Percentiles rank a stretch among this genome's conserved stretches.
Conservation (phyloP, 2,797 vertebrate species). For the Choloepus didactylus region DNA sequence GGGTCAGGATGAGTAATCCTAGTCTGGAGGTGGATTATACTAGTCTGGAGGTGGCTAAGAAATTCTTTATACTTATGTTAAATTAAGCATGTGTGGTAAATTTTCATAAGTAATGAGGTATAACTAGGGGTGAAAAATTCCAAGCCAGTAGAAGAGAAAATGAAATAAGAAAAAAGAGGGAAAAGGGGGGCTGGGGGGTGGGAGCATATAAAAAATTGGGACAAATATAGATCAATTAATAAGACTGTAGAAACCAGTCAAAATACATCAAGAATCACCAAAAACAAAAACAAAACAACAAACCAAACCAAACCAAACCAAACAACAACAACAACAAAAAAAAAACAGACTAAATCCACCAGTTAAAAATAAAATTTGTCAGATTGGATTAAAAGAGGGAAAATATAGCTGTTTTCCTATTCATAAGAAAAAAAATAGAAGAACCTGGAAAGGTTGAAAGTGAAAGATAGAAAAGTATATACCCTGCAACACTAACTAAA, state of each 20-base stretch:
- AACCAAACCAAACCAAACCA: too few species aligned
- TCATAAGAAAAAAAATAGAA: not conserved
- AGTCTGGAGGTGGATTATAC: not conserved
- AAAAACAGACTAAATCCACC: not conserved
- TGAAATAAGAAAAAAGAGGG: not conserved
- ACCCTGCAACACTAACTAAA: not conserved
- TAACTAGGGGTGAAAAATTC: not conserved
- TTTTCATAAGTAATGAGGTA: not conserved
- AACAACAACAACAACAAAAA: too few species aligned
- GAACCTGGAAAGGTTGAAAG: not conserved
- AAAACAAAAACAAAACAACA: too few species aligned
- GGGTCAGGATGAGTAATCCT: not conserved
- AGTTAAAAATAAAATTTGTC: not conserved
- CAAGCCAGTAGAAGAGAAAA: not conserved
- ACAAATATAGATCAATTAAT: not conserved
- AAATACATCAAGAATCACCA: not conserved
- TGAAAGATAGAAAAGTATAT: not conserved
- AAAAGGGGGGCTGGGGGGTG: not conserved
- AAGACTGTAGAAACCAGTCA: not conserved
- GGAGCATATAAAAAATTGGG: not conserved
- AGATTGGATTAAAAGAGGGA: not conserved
- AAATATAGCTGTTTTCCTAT: not conserved
- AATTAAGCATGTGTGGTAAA: not conserved
- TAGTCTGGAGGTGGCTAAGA: too few species aligned
- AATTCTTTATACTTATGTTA: too few species aligned